Percentiles rank a stretch among this genome's conserved stretches.
Evolutionary conservation across 1,140 invertebrate genomes (phyloP).

Genomic region (Maniola jurtina): DNA sequence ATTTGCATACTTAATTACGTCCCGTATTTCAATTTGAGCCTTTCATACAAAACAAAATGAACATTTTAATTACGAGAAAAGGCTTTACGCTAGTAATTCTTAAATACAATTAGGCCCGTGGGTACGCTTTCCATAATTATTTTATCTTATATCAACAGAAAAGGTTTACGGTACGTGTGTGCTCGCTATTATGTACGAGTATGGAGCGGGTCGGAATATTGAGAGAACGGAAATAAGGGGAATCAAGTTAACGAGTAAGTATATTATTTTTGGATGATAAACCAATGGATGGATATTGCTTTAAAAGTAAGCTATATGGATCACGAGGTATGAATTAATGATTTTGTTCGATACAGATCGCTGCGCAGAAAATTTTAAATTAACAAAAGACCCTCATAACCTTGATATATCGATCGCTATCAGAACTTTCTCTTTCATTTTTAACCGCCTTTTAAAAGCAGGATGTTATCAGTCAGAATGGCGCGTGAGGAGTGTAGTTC

Average conservation of each 20-base stretch:
- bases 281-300: not conserved
- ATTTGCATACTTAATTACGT: slow-evolving; percentile 20
- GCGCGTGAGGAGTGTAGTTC: too few species aligned
- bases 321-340: too few species aligned
- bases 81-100: slow-evolving; percentile 18
- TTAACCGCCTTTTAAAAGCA: too few species aligned
- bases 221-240: slow-evolving; percentile 1
- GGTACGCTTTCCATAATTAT: slow-evolving; percentile 23
- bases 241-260: not conserved
- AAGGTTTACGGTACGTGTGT: slow-evolving; percentile 4
- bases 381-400: not conserved
- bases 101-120: slow-evolving; percentile 22
- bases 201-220: not conserved
- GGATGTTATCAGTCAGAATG: too few species aligned
- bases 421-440: too few species aligned
- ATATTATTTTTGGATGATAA: not conserved
- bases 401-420: too few species aligned
- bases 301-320: not conserved
- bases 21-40: slow-evolving; percentile 14
- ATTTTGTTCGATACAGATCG: not conserved
- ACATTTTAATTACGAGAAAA: slow-evolving; percentile 17
- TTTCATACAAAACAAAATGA: slow-evolving; percentile 18
- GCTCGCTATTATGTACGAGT: not conserved
- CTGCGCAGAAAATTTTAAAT: not conserved
- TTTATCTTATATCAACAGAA: slow-evolving; percentile 17